These are phyloP conservation scores for Diploptera punctata DNA, from an alignment of 2,888 invertebrate genomes.

Conservation along the genomic window DNA sequence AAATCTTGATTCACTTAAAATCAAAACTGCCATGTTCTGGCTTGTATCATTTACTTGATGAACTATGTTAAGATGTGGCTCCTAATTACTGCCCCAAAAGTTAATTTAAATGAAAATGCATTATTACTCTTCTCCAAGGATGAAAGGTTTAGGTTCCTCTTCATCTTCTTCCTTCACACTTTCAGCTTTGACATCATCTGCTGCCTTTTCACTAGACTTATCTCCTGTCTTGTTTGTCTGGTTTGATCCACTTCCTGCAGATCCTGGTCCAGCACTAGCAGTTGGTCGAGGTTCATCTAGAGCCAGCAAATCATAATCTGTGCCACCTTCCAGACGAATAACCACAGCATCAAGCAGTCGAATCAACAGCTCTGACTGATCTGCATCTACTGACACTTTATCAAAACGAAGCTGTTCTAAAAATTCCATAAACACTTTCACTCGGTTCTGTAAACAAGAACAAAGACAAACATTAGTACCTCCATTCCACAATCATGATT, in stretches of 20 bases:
- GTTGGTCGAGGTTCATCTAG: constrained; percentile 63
- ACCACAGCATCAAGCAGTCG: constrained; percentile 95
- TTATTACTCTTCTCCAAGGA: constrained; percentile 34
- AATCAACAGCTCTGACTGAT: constrained; percentile 76
- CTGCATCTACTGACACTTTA: constrained; percentile 82
- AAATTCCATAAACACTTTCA: constrained; percentile 88
- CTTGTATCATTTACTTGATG: too few species aligned
- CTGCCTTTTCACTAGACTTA: constrained; percentile 24
- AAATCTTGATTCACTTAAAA: too few species aligned
- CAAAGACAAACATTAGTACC: background rate
- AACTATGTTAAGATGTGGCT: too few species aligned
- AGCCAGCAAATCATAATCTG: constrained; percentile 84
- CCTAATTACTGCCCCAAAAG: too few species aligned
- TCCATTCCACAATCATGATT: too few species aligned
- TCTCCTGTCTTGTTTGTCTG: background rate
- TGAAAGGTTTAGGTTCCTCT: constrained; percentile 47
- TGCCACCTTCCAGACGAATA: constrained; percentile 93
- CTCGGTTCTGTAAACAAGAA: constrained; percentile 70
- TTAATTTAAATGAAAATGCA: too few species aligned
- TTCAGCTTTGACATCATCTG: background rate
- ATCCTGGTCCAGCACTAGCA: background rate
- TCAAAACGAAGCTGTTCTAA: constrained; percentile 76
- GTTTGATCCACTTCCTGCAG: background rate
- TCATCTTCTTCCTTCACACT: constrained; percentile 47
- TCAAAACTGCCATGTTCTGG: too few species aligned